Percentiles rank a stretch among this genome's conserved stretches.
These are phyloP conservation scores for Micropoecilia bifurca DNA, from an alignment of 2,797 vertebrate genomes.

Conservation along the genomic window DNA sequence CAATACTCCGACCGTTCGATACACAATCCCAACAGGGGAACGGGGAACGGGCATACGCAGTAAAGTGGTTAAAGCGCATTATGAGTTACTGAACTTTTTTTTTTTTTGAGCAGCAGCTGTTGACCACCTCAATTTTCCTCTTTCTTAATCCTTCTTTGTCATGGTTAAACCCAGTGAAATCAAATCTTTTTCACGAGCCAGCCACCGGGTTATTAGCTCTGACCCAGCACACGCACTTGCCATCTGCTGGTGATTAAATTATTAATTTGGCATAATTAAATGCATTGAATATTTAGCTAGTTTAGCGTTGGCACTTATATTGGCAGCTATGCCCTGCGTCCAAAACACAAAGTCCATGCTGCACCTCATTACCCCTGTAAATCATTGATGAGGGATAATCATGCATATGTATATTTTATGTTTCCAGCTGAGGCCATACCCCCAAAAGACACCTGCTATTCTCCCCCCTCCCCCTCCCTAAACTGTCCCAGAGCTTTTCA, in stretches of 20 bases:
- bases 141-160: conserved; percentile 45
- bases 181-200: conserved; percentile 46
- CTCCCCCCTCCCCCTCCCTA: conserved; percentile 18
- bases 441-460: conserved; percentile 71
- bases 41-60: neutral
- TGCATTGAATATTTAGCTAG: conserved; percentile 77
- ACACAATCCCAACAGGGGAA: neutral
- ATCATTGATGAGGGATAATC: conserved; percentile 77
- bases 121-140: conserved; percentile 18
- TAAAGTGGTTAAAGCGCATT: neutral
- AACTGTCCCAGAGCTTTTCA: conserved; percentile 39
- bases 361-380: conserved; percentile 66
- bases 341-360: conserved; percentile 64
- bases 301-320: conserved; percentile 59
- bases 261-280: conserved; percentile 81
- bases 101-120: conserved; percentile 36
- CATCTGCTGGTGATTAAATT: conserved; percentile 77
- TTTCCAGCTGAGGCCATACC: conserved; percentile 68
- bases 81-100: neutral
- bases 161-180: conserved; percentile 56
- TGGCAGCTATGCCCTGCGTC: conserved; percentile 47
- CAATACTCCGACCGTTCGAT: neutral
- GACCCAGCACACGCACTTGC: conserved; percentile 64
- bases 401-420: conserved; percentile 77
- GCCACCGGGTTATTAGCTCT: conserved; percentile 60